Conservation (phyloP, 2,113 vertebrate genomes). For the Atrichornis clamosus region DNA sequence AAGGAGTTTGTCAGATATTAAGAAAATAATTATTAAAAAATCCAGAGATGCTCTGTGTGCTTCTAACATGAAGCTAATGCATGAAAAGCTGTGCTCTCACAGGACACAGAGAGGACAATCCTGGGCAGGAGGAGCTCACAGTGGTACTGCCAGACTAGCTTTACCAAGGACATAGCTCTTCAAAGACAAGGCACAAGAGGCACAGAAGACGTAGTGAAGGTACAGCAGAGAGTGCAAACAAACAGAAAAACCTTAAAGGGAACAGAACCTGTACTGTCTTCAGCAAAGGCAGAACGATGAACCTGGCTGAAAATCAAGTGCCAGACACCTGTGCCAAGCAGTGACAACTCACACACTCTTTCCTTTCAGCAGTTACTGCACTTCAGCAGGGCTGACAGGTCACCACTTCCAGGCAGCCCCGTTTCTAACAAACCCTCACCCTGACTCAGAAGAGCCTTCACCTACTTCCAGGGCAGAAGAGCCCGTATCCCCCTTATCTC, state of each 20-base stretch:
- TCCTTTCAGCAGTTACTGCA: rapidly evolving
- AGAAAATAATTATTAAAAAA: not conserved
- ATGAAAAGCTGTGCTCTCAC: rapidly evolving
- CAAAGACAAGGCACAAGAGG: no score
- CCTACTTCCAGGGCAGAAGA: rapidly evolving
- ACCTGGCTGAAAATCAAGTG: not conserved
- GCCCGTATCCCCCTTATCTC: rapidly evolving
- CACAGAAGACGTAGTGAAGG: rapidly evolving
- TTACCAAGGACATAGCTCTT: not conserved
- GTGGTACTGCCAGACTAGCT: not conserved
- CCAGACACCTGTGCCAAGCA: not conserved
- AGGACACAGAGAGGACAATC: not conserved
- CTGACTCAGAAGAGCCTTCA: rapidly evolving
- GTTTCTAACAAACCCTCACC: rapidly evolving
- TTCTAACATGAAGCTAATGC: not conserved
- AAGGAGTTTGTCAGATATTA: not conserved
- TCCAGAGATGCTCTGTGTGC: no score
- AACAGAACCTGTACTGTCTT: rapidly evolving
- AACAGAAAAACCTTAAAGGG: not conserved
- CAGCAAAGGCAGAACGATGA: not conserved
- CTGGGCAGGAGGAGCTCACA: not conserved
- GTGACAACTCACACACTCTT: rapidly evolving
- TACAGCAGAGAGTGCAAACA: rapidly evolving
- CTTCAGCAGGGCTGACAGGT: not conserved
- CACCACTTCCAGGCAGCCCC: not conserved